Evolutionary conservation across 2,888 invertebrate genomes (phyloP), one percentile per base, ranked within the genome.

Genomic region (Mayetiola destructor): DNA sequence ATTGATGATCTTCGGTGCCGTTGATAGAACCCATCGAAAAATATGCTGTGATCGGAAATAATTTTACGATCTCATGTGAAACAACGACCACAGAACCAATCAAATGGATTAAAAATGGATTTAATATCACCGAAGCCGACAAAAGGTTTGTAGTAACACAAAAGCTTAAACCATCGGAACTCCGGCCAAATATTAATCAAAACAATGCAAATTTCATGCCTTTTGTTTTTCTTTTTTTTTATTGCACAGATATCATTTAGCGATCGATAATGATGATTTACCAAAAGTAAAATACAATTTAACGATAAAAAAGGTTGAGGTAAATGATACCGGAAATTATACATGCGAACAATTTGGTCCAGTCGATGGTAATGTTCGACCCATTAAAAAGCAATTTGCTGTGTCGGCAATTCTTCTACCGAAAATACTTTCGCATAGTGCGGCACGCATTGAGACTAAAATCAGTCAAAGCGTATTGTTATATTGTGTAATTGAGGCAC

Each of bases 241-340:
- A 52, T 62, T 21, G 40, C 59, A 27, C 48, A 32, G 27, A 42
- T 52, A 32, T 55, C 57, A 37, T 52, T 37, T 57, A 53, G 52
- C 39, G 58, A 40, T 30, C 16, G 40, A 56, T 30, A 55, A 36
- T 23, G 29, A 29, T 12, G 35, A 56, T 8, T 2, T 16, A 30
- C 27, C 35, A 21, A 18, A 18, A 30, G 6, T 32, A 18, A 53
- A 29, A 53, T 53, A 53, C 16, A 18, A 4, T 16, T 12, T 53
- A 27, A 53, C 53, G 59, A 75, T 82, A 60, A 67, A 73, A 40
- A 72, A 75, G 63, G 73, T 79, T 21, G 75, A 74, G 63, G 72
- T 78, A 59, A 71, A 74, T 56, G 80, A 82, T 66, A 74, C 74
- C 55, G 82, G 81, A 23, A 76, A 77, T 64, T 82, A 80, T 64